A percentile compares a stretch with the other conserved stretches of the same genome.
Conservation (phyloP, 2,797 vertebrate species). For the Lophotriccus pileatus region DNA sequence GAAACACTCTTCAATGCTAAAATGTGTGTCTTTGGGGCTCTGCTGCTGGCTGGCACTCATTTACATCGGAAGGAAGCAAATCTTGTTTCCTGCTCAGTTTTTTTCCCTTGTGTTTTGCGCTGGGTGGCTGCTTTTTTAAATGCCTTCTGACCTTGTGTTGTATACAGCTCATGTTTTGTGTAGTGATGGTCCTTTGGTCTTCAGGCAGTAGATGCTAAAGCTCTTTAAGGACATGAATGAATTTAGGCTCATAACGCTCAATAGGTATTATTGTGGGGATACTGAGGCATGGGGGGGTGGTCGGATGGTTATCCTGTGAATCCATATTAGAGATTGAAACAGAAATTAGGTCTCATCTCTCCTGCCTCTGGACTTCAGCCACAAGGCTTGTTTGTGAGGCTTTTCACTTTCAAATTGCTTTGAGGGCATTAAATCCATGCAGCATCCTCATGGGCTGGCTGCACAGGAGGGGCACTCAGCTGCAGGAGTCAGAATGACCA, state of each 20-base stretch:
- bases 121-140: neutral
- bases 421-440: neutral
- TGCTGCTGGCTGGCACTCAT: neutral
- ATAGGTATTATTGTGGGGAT: neutral
- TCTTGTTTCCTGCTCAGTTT: constrained; percentile 5
- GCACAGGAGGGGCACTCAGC: neutral
- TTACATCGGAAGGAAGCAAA: constrained; percentile 14
- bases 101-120: neutral
- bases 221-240: neutral
- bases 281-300: neutral
- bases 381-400: neutral
- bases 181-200: neutral
- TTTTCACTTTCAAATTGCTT: neutral
- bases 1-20: neutral
- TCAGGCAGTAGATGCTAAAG: neutral
- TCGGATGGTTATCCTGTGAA: neutral
- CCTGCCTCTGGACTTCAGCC: neutral
- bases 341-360: neutral
- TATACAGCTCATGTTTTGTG: neutral
- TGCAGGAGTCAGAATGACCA: rapidly evolving
- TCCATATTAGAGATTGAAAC: neutral
- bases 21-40: neutral
- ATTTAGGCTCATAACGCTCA: neutral
- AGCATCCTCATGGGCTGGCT: neutral
- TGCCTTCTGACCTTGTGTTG: neutral